Percentiles rank a stretch among this genome's conserved stretches.
Conservation (phyloP, 2,797 vertebrate genomes). For the Cephalopachus bancanus region DNA sequence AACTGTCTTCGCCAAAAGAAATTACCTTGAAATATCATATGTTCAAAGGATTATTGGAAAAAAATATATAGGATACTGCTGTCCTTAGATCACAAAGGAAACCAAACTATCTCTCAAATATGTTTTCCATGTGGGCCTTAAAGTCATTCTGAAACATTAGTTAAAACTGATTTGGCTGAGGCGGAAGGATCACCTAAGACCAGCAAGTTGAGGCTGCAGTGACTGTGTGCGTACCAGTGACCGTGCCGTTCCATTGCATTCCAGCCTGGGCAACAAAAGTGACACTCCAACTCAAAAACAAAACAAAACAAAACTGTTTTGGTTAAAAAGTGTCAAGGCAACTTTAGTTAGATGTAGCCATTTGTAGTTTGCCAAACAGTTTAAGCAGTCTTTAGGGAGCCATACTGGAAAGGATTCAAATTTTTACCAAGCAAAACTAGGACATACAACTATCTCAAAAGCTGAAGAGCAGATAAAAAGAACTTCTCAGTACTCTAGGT, state of each 20-base stretch:
- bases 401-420: slow-evolving; percentile 41
- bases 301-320: neutral
- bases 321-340: slow-evolving; percentile 39
- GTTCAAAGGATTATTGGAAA: neutral
- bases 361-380: slow-evolving; percentile 54
- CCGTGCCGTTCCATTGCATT: no score
- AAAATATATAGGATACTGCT: neutral
- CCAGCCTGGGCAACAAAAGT: no score
- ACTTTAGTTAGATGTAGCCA: slow-evolving; percentile 28
- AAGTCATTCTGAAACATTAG: slow-evolving; percentile 54
- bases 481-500: neutral
- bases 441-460: slow-evolving; percentile 32
- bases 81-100: slow-evolving; percentile 26
- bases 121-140: neutral
- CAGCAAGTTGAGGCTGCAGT: no score
- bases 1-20: slow-evolving; percentile 27
- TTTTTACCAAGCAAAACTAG: slow-evolving; percentile 24
- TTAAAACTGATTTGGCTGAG: neutral
- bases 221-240: no score
- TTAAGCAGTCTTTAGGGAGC: slow-evolving; percentile 36
- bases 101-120: neutral
- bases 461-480: slow-evolving; percentile 41
- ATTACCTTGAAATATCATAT: neutral
- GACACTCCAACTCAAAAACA: no score
- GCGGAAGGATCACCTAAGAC: no score